Evolutionary conservation across 2,888 invertebrate genomes (phyloP).

Genomic region (Dryadula phaetusa): DNA sequence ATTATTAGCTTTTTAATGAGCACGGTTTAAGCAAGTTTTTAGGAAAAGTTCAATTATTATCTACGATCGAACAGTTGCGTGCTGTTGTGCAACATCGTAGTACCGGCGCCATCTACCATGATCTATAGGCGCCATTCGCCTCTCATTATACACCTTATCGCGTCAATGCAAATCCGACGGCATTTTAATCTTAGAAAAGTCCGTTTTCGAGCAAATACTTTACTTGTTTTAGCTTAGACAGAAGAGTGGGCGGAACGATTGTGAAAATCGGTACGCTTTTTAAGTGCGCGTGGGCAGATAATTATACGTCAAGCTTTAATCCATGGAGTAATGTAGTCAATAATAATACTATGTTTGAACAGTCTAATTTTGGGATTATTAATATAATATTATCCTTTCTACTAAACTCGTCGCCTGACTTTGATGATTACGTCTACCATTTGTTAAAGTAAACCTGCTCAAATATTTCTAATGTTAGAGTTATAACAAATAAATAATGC

Average conservation of each 20-base stretch:
- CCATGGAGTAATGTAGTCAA: slow-evolving; percentile 66
- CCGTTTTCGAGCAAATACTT: slow-evolving; percentile 64
- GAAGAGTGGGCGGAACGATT: slow-evolving; percentile 56
- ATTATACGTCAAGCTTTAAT: slow-evolving; percentile 73
- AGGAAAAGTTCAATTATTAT: slow-evolving; percentile 24
- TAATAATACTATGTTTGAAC: slow-evolving; percentile 57
- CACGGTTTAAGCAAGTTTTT: not conserved
- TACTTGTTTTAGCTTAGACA: slow-evolving; percentile 58
- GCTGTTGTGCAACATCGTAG: slow-evolving; percentile 64
- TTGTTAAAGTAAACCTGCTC: not conserved
- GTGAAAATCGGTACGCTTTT: slow-evolving; percentile 75
- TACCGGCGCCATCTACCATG: slow-evolving; percentile 77
- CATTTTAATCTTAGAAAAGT: slow-evolving; percentile 62
- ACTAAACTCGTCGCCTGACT: not conserved
- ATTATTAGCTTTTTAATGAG: not conserved
- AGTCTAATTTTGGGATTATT: slow-evolving; percentile 44
- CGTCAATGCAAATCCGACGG: slow-evolving; percentile 72
- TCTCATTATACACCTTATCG: slow-evolving; percentile 68
- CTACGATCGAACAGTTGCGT: slow-evolving; percentile 42
- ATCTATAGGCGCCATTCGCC: slow-evolving; percentile 70
- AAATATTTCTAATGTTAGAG: not conserved
- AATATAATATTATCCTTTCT: slow-evolving; percentile 15
- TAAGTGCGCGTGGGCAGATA: slow-evolving; percentile 72
- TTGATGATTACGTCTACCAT: not conserved
- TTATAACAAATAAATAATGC: slow-evolving; percentile 12